A percentile compares a stretch with the other conserved stretches of the same genome.
These are phyloP conservation scores for Xestia c-nigrum DNA, from an alignment of 2,888 invertebrate genomes.

Conservation along the genomic window DNA sequence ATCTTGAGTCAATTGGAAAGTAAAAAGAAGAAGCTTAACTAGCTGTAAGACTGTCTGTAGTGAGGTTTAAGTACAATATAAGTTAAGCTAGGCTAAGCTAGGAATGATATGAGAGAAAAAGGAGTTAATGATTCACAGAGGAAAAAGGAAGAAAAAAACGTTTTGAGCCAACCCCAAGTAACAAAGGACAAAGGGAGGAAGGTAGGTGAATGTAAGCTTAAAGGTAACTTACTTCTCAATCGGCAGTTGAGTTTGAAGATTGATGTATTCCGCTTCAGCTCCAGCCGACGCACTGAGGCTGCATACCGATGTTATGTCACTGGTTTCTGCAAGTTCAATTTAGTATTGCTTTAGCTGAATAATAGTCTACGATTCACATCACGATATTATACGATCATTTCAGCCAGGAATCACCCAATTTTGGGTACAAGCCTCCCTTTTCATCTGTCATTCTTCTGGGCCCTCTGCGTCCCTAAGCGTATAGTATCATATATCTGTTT, in stretches of 20 bases:
- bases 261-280: constrained; percentile 88
- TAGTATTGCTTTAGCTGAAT: not conserved
- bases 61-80: not conserved
- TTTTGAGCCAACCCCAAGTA: too few species aligned
- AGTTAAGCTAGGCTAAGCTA: not conserved
- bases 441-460: too few species aligned
- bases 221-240: constrained; percentile 75
- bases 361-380: not conserved
- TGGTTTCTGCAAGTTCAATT: constrained; percentile 89
- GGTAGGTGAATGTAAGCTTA: not conserved
- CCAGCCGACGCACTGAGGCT: constrained; percentile 93
- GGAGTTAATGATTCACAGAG: too few species aligned
- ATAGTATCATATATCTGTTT: too few species aligned
- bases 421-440: too few species aligned
- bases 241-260: constrained; percentile 77
- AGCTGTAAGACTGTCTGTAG: not conserved
- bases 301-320: constrained; percentile 93
- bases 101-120: not conserved
- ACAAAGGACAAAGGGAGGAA: too few species aligned
- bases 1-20: not conserved
- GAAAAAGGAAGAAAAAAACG: too few species aligned
- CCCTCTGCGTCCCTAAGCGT: too few species aligned
- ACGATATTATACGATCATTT: too few species aligned
- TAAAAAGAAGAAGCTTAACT: not conserved
- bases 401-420: too few species aligned